phyloP scores from a whole-genome alignment of 2,113 vertebrate genomes.

The Anolis sagrei region DNA sequence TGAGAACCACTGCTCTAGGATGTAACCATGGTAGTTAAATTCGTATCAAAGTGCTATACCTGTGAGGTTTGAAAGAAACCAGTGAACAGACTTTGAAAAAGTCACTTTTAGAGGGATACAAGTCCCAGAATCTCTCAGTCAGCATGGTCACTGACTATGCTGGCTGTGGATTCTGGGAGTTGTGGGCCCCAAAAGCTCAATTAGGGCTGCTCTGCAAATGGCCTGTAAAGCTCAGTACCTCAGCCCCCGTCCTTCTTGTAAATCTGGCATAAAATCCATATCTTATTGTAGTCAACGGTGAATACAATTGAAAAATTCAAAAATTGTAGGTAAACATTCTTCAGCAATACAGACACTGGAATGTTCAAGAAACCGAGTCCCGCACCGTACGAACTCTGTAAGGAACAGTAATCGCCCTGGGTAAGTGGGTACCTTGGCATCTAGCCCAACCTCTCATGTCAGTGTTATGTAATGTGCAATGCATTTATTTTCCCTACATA shows the following conservation, averaged over 20 bases:
- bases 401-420: neutral
- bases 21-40: no score
- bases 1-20: no score
- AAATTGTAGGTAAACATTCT: neutral
- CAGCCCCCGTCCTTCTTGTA: neutral
- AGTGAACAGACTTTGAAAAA: no score
- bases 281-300: neutral
- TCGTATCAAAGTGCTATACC: no score
- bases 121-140: no score
- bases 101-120: no score
- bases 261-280: neutral
- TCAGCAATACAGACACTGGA: no score
- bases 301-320: neutral
- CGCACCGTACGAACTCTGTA: neutral
- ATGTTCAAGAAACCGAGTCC: neutral
- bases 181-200: no score
- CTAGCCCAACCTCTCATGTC: constrained; percentile 4
- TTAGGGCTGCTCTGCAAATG: no score
- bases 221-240: neutral
- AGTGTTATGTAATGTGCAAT: neutral
- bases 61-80: no score
- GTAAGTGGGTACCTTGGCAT: neutral
- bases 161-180: no score
- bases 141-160: no score
- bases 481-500: constrained; percentile 10